These are phyloP conservation scores for Julus scanicus DNA, from an alignment of 2,888 invertebrate species.

Conservation along the genomic window DNA sequence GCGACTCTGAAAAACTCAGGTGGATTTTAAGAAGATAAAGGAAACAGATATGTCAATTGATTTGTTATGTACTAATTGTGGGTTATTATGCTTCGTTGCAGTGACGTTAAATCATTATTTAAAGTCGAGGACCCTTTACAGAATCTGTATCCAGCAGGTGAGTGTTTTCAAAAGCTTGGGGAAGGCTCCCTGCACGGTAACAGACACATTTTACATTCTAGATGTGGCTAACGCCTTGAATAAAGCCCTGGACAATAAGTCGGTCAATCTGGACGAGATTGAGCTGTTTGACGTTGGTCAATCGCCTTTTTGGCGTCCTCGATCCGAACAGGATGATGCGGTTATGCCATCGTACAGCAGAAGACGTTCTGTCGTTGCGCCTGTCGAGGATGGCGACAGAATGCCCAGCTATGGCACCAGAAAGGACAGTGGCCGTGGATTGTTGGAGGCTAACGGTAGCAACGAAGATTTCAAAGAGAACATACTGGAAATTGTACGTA, in stretches of 20 bases:
- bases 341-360: not conserved
- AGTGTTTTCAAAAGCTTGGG: not conserved
- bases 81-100: not conserved
- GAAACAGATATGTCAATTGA: no score
- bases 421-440: constrained; percentile 21
- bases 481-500: constrained; percentile 45
- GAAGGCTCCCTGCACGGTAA: not conserved
- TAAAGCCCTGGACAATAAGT: constrained; percentile 42
- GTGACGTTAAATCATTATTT: not conserved
- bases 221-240: constrained; percentile 84
- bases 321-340: not conserved
- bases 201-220: not conserved
- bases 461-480: constrained; percentile 43
- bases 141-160: constrained; percentile 25
- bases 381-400: constrained; percentile 22
- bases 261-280: constrained; percentile 15
- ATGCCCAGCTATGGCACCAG: not conserved
- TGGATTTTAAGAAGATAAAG: no score
- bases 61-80: no score
- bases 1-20: constrained; percentile 45
- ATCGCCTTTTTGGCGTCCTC: constrained; percentile 47
- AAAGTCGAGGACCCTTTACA: not conserved
- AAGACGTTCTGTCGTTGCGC: constrained; percentile 27
- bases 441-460: constrained; percentile 17
- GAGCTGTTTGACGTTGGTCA: constrained; percentile 43